phyloP scores from a whole-genome alignment of 2,888 invertebrate species.

The Julus scanicus region DNA sequence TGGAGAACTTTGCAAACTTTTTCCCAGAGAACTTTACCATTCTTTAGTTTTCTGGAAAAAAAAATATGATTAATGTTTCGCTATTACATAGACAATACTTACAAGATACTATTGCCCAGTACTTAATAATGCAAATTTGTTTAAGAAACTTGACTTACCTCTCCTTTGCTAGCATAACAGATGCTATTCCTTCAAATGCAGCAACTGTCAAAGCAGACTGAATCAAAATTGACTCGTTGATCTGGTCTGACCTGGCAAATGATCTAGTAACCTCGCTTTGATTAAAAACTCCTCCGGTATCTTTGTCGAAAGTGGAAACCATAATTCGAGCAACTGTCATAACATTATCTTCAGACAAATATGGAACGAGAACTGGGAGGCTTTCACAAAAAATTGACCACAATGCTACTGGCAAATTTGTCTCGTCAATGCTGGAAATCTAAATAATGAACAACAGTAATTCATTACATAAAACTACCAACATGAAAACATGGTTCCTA shows the following conservation, averaged over 20 bases:
- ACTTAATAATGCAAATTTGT: too few relatives aligned
- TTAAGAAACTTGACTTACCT: neutral
- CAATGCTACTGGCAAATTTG: constrained; percentile 16
- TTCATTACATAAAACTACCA: neutral
- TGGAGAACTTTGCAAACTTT: neutral
- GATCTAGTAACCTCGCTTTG: neutral
- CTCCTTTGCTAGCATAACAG: neutral
- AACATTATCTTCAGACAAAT: neutral
- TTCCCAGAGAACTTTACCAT: neutral
- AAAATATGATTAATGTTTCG: neutral
- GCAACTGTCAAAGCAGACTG: neutral
- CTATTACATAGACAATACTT: too few relatives aligned
- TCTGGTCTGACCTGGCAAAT: neutral
- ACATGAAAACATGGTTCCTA: too few relatives aligned
- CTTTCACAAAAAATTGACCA: neutral
- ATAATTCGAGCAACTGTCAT: neutral
- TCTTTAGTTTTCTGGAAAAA: neutral
- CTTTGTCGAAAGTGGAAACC: constrained; percentile 1
- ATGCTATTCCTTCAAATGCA: neutral
- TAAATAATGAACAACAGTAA: neutral
- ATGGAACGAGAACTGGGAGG: neutral
- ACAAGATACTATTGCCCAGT: too few relatives aligned
- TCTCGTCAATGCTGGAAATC: neutral
- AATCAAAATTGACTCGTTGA: neutral
- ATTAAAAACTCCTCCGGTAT: neutral